phyloP scores from a whole-genome alignment of 1,140 invertebrate genomes.

The Drosophila burlai region DNA sequence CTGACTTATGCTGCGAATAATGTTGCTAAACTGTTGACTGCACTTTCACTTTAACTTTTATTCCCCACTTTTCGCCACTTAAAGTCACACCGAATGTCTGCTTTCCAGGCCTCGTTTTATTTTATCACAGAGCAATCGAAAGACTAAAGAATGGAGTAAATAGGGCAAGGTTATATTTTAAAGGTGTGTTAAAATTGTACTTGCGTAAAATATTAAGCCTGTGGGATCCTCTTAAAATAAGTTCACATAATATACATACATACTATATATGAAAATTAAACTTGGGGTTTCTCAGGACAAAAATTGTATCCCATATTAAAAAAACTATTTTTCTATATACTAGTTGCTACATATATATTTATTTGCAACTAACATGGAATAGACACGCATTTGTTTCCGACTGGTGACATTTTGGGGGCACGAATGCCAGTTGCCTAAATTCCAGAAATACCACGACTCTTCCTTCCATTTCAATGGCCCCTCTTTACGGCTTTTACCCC shows the following conservation, averaged over 20 bases:
- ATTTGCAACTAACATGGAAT: slow-evolving; percentile 69
- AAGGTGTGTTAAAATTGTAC: not conserved
- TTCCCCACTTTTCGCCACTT: slow-evolving; percentile 24
- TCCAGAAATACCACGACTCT: slow-evolving; percentile 70
- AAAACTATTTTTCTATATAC: not conserved
- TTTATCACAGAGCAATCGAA: not conserved
- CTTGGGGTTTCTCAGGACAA: not conserved
- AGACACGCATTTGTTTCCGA: slow-evolving; percentile 62
- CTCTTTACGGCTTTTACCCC: not conserved
- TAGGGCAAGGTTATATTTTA: not conserved
- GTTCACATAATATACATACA: not conserved
- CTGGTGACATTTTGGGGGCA: slow-evolving; percentile 38
- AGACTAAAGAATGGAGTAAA: not conserved
- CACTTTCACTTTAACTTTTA: slow-evolving; percentile 44
- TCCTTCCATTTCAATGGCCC: slow-evolving; percentile 22
- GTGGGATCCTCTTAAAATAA: not conserved
- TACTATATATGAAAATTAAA: not conserved
- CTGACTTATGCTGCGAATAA: slow-evolving; percentile 77
- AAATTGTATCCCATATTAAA: not conserved
- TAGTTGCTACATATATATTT: slow-evolving; percentile 23
- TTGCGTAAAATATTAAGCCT: not conserved
- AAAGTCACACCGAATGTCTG: slow-evolving; percentile 24
- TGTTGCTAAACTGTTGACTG: slow-evolving; percentile 72
- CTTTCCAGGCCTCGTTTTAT: not conserved
- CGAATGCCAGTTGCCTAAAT: slow-evolving; percentile 65